Percentiles rank a stretch among this genome's conserved stretches.
Conservation (phyloP, 2,113 vertebrate genomes). For the Fulica atra region DNA sequence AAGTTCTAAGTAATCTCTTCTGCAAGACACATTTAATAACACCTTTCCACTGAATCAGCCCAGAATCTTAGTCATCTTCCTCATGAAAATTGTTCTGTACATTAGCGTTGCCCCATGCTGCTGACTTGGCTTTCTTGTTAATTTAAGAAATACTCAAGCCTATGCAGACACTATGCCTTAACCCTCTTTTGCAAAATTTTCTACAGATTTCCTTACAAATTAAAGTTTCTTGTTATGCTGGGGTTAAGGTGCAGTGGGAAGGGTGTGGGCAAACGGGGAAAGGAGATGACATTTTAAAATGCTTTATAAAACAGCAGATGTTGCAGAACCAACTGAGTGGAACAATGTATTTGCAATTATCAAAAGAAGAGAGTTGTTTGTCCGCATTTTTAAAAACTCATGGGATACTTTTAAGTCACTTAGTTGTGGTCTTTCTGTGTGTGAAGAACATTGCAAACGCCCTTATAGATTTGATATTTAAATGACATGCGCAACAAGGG, state of each 20-base stretch:
- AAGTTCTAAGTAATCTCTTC: neutral
- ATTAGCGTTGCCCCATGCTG: neutral
- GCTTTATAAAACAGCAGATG: constrained; percentile 69
- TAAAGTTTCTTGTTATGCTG: constrained; percentile 30
- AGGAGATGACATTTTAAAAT: constrained; percentile 59
- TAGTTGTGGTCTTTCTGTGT: constrained; percentile 70
- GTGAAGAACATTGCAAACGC: constrained; percentile 58
- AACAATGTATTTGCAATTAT: constrained; percentile 68
- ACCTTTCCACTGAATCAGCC: constrained; percentile 22
- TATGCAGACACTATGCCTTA: neutral
- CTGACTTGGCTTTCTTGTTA: neutral
- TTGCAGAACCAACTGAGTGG: constrained; percentile 53
- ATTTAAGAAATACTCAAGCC: neutral
- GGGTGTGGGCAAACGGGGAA: constrained; percentile 4
- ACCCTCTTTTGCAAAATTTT: constrained; percentile 11
- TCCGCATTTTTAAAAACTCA: constrained; percentile 69
- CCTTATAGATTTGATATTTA: constrained; percentile 69
- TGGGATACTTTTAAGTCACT: constrained; percentile 68
- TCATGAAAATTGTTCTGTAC: neutral
- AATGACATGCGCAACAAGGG: constrained; percentile 66
- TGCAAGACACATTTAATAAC: neutral
- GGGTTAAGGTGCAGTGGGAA: constrained; percentile 42
- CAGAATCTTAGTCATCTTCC: neutral
- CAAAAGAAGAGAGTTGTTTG: constrained; percentile 69
- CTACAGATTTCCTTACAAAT: neutral